Evolutionary conservation across 2,113 vertebrate species (phyloP), one percentile per base, ranked within the genome.

Genomic region (Geococcyx californianus): DNA sequence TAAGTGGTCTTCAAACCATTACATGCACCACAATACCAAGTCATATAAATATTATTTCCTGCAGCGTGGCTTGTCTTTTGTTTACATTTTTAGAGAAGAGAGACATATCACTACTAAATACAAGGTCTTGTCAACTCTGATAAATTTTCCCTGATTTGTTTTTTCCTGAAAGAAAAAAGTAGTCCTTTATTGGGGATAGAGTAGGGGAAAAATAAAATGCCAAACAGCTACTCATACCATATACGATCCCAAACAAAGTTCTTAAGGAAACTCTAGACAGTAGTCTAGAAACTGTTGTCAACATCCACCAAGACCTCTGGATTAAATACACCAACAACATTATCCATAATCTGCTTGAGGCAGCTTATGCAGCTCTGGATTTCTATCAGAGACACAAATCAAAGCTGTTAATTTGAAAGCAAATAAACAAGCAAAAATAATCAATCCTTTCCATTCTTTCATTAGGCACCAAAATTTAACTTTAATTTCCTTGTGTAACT

Each of bases 301-400:
- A 23, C 44, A 89, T 56, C 89, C 38, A 62, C 73, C n/a, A 87
- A 68, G 26, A 87, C 36, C 55, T 75, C 34, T 16, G 56, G 92
- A 96, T 97, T 97, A 96, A n/a, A 88, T 83, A 68, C 36, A 49
- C 16, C 79, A 90, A 75, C 68, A 63, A 87, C n/a, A 75, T 87
- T 91, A 93, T 64, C 51, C 4, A 0, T 96, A 95, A 97, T 97
- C 93, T 85, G 56, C 75, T 74, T 76, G n/a, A 95, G 94, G 74
- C 36, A 69, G n/a, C 6, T 97, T 96, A 97, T 3, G 20, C 70
- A 87, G 55, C 68, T 83, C 77, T 34, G 14, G 45, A 58, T 90
- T 92, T 85, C 80, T 74, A 74, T 40, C 47, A 75, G 34, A 73
- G 28, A 80, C n/a, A 51, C 55, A 94, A 94, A 90, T 77, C 51